Evolutionary conservation across 2,888 invertebrate genomes (phyloP), one percentile per base, ranked within the genome.

Genomic region (Zele albiditarsus): DNA sequence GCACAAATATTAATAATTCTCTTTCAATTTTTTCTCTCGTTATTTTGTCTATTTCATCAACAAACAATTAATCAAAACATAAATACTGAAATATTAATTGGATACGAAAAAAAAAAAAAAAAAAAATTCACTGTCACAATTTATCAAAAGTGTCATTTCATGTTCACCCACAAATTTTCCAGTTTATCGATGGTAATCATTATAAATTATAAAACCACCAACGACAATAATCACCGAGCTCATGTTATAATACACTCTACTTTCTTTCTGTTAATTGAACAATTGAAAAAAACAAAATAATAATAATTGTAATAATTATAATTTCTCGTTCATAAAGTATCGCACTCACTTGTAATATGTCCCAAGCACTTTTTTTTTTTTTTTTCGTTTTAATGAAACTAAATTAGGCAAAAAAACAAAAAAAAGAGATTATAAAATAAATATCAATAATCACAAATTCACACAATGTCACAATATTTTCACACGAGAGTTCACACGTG

Each of bases 91-190:
- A 20, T 53, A 53, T 12, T 53, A 53, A 53, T 20, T 53, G 53
- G 20, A 20, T 53, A 5, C 2, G 12, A 42, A 12, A 10, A 42
- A 42, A 42, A 33, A 42, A n/a, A 53, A 53, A 46, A 46, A 46
- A 46, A n/a, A 46, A 53, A 53, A n/a, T 53, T 53, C 53, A 53
- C 53, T 53, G 20, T 53, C 53, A 53, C 53, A 20, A 53, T 20
- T 53, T n/a, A 53, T 53, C 53, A 53, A 23, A 20, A 38, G 6
- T 53, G 53, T 53, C 53, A 53, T 53, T 53, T 10, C 20, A 53
- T 53, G 53, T 53, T 53, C 53, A 53, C 53, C 53, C 53, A 53
- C 53, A 53, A 53, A 53, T 53, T 53, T 53, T 53, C 20, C 53
- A 53, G 53, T 53, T 53, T 53, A 53, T 53, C 53, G n/a, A 53